Base-by-base conservation (phyloP, 2,113 vertebrate genomes). In the Sapayoa aenigma region DNA sequence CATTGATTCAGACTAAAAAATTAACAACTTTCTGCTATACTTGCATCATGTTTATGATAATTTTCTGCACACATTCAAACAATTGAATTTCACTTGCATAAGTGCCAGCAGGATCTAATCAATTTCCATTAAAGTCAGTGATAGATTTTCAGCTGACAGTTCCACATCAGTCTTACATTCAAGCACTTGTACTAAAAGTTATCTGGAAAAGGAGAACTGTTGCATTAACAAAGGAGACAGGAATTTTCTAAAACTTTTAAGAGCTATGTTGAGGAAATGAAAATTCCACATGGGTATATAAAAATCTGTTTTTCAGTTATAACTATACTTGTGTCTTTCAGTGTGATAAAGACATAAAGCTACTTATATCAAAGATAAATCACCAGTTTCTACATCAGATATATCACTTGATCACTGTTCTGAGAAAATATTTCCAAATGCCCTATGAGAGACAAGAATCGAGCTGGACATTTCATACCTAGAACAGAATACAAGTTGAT, bases 111-210 rank as follows among this genome's bases (percentile, higher is more conserved):
- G 59, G 65, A 88, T 76, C 59, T 88, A 91, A 96, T 95, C 88
- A 96, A 93, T 96, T 96, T 66, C 73, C 80, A 95, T 82, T 93
- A 88, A 96, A 94, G 68, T 68, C 87, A 89, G 85, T 67, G 90
- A 84, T 59, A 84, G 67, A 78, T 52, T 90, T 95, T 74, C 68
- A 90, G 59, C 73, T 95, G 86, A 60, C 4, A 12, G 83, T 66
- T 66, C 58, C 31, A n/a, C 67, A 88, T 55, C 88, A 94, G 92
- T 83, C 66, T 49, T 56, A 74, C 14, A 7, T 27, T 67, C 50
- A 75, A 90, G 52, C 37, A 67, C 49, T 88, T 12, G 8, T 46
- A 46, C 35, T 77, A 59, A 67, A 90, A 93, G 68, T 16, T 75
- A 35, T 9, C 37, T 72, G 53, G 55, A 58, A 87, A 84, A 86